A percentile compares a stretch with the other conserved stretches of the same genome.
phyloP scores from a whole-genome alignment of 2,113 vertebrate species.

The Larimichthys crocea region DNA sequence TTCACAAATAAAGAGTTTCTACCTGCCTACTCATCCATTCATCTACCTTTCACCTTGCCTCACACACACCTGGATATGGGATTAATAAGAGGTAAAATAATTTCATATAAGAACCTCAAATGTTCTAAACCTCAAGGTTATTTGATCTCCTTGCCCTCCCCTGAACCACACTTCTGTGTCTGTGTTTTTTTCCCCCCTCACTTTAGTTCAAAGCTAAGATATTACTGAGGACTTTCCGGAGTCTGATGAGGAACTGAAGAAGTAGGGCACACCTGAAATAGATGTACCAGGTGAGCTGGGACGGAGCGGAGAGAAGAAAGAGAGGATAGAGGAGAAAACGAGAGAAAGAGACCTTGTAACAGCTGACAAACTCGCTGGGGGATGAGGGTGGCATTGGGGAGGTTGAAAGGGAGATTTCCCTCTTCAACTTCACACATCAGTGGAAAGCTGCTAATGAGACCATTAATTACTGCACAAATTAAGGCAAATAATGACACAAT shows the following conservation, averaged over 20 bases:
- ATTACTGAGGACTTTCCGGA: slow-evolving; percentile 28
- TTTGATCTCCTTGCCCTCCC: neutral
- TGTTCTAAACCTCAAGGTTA: neutral
- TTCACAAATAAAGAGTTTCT: too few species aligned
- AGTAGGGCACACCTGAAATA: slow-evolving; percentile 81
- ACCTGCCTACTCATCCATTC: too few species aligned
- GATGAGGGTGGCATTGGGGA: neutral
- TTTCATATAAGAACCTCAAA: neutral
- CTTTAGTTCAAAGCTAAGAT: slow-evolving; percentile 16
- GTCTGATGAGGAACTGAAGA: slow-evolving; percentile 40
- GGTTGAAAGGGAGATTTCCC: neutral
- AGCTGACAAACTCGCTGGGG: slow-evolving; percentile 22
- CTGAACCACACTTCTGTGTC: neutral
- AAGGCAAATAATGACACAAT: slow-evolving; percentile 28
- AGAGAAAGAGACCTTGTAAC: slow-evolving; percentile 6
- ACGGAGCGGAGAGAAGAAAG: slow-evolving; percentile 10
- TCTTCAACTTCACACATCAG: slow-evolving; percentile 8
- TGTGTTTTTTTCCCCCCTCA: too few species aligned
- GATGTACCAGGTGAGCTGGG: slow-evolving; percentile 66
- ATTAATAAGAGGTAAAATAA: neutral
- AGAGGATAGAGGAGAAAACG: slow-evolving; percentile 5
- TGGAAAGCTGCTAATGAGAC: slow-evolving; percentile 27
- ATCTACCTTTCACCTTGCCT: too few species aligned
- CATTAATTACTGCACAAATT: slow-evolving; percentile 8
- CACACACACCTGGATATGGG: neutral